These are phyloP conservation scores for Trichonephila clavata DNA, from an alignment of 1,140 invertebrate species.

Conservation along the genomic window DNA sequence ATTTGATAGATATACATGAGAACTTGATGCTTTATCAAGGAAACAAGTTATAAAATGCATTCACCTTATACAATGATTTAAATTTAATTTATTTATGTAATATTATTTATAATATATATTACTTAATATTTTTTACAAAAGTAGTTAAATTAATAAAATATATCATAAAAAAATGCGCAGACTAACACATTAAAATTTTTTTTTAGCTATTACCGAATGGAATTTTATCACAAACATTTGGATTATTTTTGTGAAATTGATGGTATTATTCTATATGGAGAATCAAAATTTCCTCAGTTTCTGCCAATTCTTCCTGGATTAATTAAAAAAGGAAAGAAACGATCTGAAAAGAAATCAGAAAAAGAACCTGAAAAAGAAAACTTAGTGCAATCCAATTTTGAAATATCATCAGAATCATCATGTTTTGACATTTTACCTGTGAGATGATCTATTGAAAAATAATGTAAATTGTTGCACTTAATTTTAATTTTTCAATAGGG, in stretches of 20 bases:
- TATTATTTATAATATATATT: no score
- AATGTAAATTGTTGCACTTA: neutral
- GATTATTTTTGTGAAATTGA: constrained; percentile 95
- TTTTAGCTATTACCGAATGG: constrained; percentile 87
- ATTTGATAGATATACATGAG: no score
- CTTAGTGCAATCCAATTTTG: no score
- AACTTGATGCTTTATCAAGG: no score
- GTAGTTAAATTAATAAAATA: no score
- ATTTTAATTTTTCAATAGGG: neutral
- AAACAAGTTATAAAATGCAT: no score
- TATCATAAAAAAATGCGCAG: no score
- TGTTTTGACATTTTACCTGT: constrained; percentile 79
- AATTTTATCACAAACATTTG: constrained; percentile 90
- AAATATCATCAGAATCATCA: neutral
- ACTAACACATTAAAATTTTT: neutral
- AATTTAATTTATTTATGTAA: no score
- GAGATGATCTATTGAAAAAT: constrained; percentile 65
- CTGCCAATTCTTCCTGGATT: neutral
- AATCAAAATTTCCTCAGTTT: constrained; percentile 77
- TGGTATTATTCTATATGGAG: constrained; percentile 88
- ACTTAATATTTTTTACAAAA: no score
- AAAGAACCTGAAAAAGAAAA: neutral
- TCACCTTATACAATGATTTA: no score
- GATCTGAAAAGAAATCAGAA: neutral
- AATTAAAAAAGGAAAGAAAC: neutral